Evolutionary conservation across 2,888 invertebrate species (phyloP).

Genomic region (Capitulum mitella): DNA sequence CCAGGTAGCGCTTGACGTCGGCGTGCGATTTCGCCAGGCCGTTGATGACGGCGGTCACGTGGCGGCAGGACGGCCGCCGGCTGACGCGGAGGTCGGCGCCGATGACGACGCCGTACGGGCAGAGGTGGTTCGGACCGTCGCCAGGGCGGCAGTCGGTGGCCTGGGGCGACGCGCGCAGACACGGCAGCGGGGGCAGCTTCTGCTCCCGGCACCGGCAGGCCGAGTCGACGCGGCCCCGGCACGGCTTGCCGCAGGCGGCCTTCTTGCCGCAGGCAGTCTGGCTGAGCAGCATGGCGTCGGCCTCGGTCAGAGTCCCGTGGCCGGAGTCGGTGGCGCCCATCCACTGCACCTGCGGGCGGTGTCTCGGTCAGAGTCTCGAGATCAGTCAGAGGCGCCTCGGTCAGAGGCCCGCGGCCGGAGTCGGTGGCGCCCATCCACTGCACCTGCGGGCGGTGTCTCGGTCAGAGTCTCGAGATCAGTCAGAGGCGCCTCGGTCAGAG

Average conservation of each 20-base stretch:
- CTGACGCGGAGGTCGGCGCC: neutral
- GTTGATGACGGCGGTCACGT: neutral
- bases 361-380: no score
- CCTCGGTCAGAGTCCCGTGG: neutral
- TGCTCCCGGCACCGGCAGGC: neutral
- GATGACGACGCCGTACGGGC: neutral
- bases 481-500: neutral
- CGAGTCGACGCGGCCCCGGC: neutral
- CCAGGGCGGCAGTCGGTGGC: neutral
- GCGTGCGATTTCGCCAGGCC: neutral
- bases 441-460: no score
- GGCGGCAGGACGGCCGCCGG: neutral
- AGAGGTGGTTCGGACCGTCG: neutral
- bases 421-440: neutral
- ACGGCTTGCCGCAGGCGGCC: neutral
- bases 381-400: no score
- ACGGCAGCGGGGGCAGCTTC: neutral
- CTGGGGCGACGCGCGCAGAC: neutral
- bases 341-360: constrained; percentile 11
- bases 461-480: no score
- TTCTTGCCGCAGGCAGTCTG: neutral
- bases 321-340: neutral
- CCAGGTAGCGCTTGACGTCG: neutral
- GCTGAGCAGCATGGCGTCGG: neutral
- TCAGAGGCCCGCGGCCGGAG: neutral